phyloP scores from a whole-genome alignment of 2,888 invertebrate genomes.

The Drosophila phalerata region DNA sequence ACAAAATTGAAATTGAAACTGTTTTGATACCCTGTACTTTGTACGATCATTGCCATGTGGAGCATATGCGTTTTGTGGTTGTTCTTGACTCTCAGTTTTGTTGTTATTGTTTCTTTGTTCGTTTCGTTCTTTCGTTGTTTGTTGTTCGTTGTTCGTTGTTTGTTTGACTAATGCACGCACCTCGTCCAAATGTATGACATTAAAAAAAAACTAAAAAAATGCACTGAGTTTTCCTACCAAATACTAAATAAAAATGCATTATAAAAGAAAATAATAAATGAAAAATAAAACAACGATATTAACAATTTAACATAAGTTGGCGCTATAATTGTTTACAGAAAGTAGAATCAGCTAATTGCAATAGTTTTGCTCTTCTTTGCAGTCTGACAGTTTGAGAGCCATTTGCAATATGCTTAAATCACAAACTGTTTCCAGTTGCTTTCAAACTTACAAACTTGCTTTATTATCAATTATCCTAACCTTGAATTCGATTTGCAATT shows the following conservation, averaged over 20 bases:
- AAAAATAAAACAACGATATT: constrained; percentile 23
- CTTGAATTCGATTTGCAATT: no score
- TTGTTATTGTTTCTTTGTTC: constrained; percentile 32
- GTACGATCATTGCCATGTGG: not conserved
- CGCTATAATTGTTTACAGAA: not conserved
- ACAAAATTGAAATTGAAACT: not conserved
- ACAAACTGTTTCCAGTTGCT: not conserved
- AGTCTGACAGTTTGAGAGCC: not conserved
- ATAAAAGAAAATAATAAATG: constrained; percentile 13
- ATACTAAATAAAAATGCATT: constrained; percentile 7
- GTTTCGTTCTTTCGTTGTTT: constrained; percentile 33
- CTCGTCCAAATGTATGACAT: constrained; percentile 19
- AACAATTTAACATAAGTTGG: not conserved
- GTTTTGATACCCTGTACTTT: constrained; percentile 14
- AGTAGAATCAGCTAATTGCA: not conserved
- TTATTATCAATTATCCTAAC: no score
- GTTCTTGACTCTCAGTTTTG: constrained; percentile 10
- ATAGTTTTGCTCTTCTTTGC: not conserved
- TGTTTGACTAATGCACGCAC: constrained; percentile 64
- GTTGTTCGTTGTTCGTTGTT: constrained; percentile 15
- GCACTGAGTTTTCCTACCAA: constrained; percentile 59
- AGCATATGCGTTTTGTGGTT: constrained; percentile 19
- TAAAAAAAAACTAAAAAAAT: constrained; percentile 21
- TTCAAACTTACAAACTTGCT: not conserved
- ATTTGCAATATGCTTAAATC: not conserved